Conservation (phyloP, 2,888 invertebrate genomes). For the Oxyscelio sp. region DNA sequence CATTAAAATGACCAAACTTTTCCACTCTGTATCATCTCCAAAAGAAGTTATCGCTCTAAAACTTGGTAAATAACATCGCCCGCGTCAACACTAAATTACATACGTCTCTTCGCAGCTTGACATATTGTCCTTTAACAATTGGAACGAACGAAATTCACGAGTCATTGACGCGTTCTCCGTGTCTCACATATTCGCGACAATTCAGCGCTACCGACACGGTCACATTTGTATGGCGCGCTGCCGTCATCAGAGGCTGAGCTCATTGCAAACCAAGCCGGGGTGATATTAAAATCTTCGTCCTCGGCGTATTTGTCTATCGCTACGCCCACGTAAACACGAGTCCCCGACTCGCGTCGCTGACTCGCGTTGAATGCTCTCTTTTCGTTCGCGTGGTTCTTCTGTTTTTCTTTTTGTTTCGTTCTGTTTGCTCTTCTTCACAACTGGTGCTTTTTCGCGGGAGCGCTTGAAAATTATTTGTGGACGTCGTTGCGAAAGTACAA, state of each 20-base stretch:
- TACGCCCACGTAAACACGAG: conserved; percentile 28
- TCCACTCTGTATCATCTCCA: no score
- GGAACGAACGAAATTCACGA: conserved; percentile 48
- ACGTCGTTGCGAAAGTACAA: background rate
- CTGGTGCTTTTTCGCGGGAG: conserved; percentile 5
- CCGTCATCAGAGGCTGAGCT: conserved; percentile 47
- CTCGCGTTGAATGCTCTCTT: conserved; percentile 38
- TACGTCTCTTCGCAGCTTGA: conserved; percentile 17
- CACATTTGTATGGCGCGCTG: conserved; percentile 40
- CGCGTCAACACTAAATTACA: conserved; percentile 33
- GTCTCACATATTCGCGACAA: conserved; percentile 29
- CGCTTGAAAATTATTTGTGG: conserved; percentile 36
- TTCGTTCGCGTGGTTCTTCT: conserved; percentile 22
- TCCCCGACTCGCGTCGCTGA: conserved; percentile 44
- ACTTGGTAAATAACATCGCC: conserved; percentile 16
- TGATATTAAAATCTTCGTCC: conserved; percentile 61
- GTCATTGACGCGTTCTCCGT: conserved; percentile 44
- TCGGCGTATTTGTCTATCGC: conserved; percentile 43
- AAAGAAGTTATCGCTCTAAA: conserved; percentile 8
- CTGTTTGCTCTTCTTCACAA: background rate
- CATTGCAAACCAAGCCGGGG: conserved; percentile 31
- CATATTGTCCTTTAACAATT: conserved; percentile 41
- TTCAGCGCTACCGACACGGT: conserved; percentile 40
- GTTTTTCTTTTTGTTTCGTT: conserved; percentile 20
- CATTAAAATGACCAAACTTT: no score